Conservation (phyloP, 2,888 invertebrate species). For the Tachina grossa region DNA sequence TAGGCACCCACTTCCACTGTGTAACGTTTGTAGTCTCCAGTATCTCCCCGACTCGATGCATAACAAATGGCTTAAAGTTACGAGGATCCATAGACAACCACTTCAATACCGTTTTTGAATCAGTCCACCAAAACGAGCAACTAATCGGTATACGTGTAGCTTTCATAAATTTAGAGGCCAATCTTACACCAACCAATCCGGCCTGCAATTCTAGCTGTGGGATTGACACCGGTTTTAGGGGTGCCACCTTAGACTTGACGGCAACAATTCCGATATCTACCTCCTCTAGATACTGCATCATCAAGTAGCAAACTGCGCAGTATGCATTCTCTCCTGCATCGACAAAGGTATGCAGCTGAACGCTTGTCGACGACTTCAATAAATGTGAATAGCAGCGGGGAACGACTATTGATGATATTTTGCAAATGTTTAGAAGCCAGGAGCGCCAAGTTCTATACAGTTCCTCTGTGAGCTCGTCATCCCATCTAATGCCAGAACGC, state of each 20-base stretch:
- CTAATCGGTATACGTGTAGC: too few relatives aligned
- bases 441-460: background rate
- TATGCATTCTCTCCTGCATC: background rate
- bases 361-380: too few relatives aligned
- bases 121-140: too few relatives aligned
- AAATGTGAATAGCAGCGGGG: background rate
- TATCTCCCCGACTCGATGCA: constrained; percentile 2
- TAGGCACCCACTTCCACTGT: background rate
- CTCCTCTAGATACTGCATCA: background rate
- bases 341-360: too few relatives aligned
- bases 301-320: background rate
- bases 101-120: too few relatives aligned
- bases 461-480: background rate
- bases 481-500: background rate
- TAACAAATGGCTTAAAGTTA: background rate
- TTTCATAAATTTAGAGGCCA: too few relatives aligned
- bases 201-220: background rate
- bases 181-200: too few relatives aligned
- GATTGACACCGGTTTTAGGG: constrained; percentile 33
- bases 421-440: background rate
- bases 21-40: background rate
- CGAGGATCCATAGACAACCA: background rate
- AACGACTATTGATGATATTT: background rate
- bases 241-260: constrained; percentile 15
- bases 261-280: constrained; percentile 7